Base-by-base conservation (phyloP, 1,140 invertebrate genomes). In the Teleopsis dalmanni region DNA sequence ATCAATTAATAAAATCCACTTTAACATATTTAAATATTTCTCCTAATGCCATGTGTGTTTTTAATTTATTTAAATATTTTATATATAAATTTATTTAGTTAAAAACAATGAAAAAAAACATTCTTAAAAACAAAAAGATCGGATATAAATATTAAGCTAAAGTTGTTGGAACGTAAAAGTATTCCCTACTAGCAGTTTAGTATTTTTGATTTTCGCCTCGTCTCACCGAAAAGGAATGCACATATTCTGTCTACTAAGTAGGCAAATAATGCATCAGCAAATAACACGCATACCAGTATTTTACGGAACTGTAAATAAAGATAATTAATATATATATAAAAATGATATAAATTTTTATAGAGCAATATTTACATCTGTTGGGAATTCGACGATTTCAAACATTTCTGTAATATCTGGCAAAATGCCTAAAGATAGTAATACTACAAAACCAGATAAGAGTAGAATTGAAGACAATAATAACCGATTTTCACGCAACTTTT, bases 371-470 rank as follows among this genome's bases (percentile, higher is more conserved):
- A 93, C 90, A 59, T 91, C 85, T 8, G 75, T 59, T 40, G 89
- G 87, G 71, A 95, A 92, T 58, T 91, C 81, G 7, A 95, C 85
- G 51, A 96, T 90, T 75, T 93, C 87, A 74, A 96, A 92, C 60
- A 86, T 82, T 54, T 77, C 73, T 36, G 85, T 81, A 33, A 95
- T 72, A 38, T 87, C 83, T 3, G 91, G 88, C 25, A 91, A 60
- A 13, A 85, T 50, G 45, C 89, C 87, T 44, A 85, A 76, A 8
- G 88, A 84, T 27, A 95, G 72, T 18, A 81, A 78, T 41, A 94
- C 70, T 35, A 95, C 84, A 16, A 83, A 77, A 34, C 74, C 76
- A 16, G 81, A 79, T 11, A 88, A 88, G 35, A 81, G 76, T 11
- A 88, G 35, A 34, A 98, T 79, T 65, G 91, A 93, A 73, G 92